Percentiles rank a stretch among this genome's conserved stretches.
Evolutionary conservation across 2,797 vertebrate genomes (phyloP).

Genomic region (Bradypodion ventrale): DNA sequence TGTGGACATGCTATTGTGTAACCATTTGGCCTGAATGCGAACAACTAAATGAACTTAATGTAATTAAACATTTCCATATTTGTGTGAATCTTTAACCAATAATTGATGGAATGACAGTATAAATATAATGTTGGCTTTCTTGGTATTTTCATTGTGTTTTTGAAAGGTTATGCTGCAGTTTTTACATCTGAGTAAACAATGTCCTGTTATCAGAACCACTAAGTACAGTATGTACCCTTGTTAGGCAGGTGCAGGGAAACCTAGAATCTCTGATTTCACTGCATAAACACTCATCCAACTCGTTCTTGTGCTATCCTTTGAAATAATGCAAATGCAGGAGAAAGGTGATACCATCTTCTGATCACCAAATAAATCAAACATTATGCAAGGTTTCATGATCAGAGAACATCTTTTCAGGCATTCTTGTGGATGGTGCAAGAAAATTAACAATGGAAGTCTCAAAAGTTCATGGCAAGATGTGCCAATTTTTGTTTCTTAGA

Average conservation of each 20-base stretch:
- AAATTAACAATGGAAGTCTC: too few relatives aligned
- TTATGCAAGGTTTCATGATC: too few relatives aligned
- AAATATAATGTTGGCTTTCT: slow-evolving; percentile 12
- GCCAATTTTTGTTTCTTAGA: too few relatives aligned
- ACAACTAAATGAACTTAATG: slow-evolving; percentile 10
- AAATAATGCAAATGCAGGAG: too few relatives aligned
- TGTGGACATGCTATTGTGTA: neutral
- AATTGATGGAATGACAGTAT: slow-evolving; percentile 1
- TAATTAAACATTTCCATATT: slow-evolving; percentile 5
- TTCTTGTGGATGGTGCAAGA: too few relatives aligned
- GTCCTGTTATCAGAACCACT: neutral
- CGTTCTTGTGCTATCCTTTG: neutral
- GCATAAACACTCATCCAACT: neutral
- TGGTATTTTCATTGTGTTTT: slow-evolving; percentile 3
- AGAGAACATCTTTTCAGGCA: too few relatives aligned
- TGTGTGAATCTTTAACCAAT: neutral
- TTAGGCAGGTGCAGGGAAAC: slow-evolving; percentile 8
- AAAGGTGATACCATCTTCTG: too few relatives aligned
- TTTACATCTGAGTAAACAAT: neutral
- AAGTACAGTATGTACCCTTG: neutral
- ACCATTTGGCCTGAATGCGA: neutral
- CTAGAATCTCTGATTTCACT: neutral
- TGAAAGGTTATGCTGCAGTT: neutral
- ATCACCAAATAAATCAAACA: too few relatives aligned
- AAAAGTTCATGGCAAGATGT: too few relatives aligned